phyloP scores from a whole-genome alignment of 2,888 invertebrate species.

The Yponomeuta sedellus region DNA sequence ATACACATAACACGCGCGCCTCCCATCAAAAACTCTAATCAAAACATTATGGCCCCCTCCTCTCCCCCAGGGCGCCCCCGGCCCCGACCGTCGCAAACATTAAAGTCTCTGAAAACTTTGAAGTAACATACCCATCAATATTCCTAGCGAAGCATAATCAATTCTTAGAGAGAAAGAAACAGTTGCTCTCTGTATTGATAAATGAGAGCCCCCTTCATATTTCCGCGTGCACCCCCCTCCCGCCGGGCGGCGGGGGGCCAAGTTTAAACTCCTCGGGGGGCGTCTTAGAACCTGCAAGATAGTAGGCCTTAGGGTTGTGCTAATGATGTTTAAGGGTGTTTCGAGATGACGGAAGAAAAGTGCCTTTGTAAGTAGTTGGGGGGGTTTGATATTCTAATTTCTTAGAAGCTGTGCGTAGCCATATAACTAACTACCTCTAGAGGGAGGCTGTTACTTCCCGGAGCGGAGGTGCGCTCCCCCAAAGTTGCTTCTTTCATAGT shows the following conservation, averaged over 20 bases:
- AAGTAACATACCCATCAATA: conserved; percentile 60
- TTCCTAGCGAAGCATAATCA: conserved; percentile 74
- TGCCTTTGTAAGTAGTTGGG: conserved; percentile 27
- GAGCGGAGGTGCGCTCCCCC: background rate
- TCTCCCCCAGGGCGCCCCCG: conserved; percentile 21
- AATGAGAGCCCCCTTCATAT: conserved; percentile 75
- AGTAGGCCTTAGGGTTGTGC: conserved; percentile 69
- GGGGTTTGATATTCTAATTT: conserved; percentile 13
- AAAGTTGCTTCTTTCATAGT: conserved; percentile 7
- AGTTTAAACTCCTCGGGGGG: conserved; percentile 24
- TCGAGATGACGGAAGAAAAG: conserved; percentile 32
- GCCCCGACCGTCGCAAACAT: conserved; percentile 27
- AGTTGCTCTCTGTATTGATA: conserved; percentile 72
- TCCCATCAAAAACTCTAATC: conserved; percentile 66
- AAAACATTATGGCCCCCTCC: conserved; percentile 42
- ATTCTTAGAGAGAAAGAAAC: conserved; percentile 74
- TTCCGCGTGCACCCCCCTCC: conserved; percentile 52
- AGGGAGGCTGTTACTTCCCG: background rate
- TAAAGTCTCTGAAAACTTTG: conserved; percentile 47
- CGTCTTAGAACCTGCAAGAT: conserved; percentile 74
- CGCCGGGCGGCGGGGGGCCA: conserved; percentile 30
- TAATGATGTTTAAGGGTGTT: conserved; percentile 70
- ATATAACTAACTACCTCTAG: background rate
- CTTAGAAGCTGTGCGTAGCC: background rate
- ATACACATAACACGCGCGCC: conserved; percentile 1